These are phyloP conservation scores for Pseudoips prasinana DNA, from an alignment of 2,888 invertebrate genomes.

Conservation along the genomic window DNA sequence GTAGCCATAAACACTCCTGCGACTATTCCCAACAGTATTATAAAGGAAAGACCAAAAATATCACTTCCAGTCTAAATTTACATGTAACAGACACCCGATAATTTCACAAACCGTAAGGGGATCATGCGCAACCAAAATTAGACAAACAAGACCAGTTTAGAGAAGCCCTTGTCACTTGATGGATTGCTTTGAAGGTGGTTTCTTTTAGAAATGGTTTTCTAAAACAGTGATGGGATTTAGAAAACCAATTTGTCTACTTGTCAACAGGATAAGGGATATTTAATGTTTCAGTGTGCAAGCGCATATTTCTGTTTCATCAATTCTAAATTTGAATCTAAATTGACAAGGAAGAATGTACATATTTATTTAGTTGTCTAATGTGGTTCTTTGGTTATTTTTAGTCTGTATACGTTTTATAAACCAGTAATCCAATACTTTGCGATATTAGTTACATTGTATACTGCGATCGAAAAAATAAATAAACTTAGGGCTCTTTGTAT, in stretches of 20 bases:
- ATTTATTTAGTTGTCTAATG: neutral
- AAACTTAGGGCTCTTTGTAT: no score
- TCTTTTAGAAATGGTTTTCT: conserved; percentile 27
- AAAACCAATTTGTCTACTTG: conserved; percentile 71
- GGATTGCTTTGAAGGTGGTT: conserved; percentile 1
- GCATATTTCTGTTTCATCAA: conserved; percentile 38
- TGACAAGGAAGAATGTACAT: conserved; percentile 3
- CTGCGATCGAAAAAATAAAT: no score
- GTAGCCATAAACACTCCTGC: neutral
- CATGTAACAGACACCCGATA: conserved; percentile 42
- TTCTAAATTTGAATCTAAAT: conserved; percentile 38
- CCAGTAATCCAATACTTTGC: no score
- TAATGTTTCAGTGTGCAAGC: conserved; percentile 40
- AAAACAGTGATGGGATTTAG: conserved; percentile 46
- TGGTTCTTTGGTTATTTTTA: neutral
- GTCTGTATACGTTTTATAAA: no score
- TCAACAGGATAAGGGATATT: conserved; percentile 61
- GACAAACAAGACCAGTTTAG: conserved; percentile 29
- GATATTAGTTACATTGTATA: no score
- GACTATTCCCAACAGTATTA: conserved; percentile 4
- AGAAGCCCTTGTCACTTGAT: conserved; percentile 2
- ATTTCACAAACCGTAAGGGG: conserved; percentile 47
- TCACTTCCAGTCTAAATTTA: conserved; percentile 37
- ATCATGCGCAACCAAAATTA: conserved; percentile 45
- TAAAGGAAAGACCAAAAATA: conserved; percentile 24